These are phyloP conservation scores for Psephotus haematonotus DNA, from an alignment of 2,113 vertebrate species.

Conservation along the genomic window DNA sequence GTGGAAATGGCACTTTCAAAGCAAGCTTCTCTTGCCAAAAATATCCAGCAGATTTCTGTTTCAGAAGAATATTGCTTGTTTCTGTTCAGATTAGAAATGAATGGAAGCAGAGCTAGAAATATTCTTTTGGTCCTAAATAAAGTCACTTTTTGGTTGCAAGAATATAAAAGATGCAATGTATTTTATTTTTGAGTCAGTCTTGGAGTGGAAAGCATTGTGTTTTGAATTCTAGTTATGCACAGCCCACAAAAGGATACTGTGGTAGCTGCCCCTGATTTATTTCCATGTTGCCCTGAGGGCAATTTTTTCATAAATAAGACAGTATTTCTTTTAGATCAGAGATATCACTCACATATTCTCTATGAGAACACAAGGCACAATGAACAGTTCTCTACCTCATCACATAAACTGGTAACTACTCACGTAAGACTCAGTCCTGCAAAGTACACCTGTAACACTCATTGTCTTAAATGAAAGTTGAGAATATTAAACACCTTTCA, in stretches of 20 bases:
- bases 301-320: background rate
- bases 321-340: background rate
- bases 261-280: background rate
- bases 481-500: background rate
- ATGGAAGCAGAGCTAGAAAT: slow-evolving; percentile 12
- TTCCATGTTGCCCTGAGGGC: background rate
- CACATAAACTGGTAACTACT: background rate
- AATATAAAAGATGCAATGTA: background rate
- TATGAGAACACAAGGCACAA: background rate
- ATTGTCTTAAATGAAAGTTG: background rate
- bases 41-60: background rate
- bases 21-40: background rate
- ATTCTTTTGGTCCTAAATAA: background rate
- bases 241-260: background rate
- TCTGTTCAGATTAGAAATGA: background rate
- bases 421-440: background rate
- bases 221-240: background rate
- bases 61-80: background rate
- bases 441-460: background rate
- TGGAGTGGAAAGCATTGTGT: background rate
- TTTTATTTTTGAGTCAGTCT: background rate
- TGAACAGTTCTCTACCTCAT: background rate
- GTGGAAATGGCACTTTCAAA: background rate
- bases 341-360: background rate
- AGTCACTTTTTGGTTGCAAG: background rate